A percentile compares a stretch with the other conserved stretches of the same genome.
phyloP scores from a whole-genome alignment of 2,113 vertebrate species.

The Poeciliopsis turrubarensis region DNA sequence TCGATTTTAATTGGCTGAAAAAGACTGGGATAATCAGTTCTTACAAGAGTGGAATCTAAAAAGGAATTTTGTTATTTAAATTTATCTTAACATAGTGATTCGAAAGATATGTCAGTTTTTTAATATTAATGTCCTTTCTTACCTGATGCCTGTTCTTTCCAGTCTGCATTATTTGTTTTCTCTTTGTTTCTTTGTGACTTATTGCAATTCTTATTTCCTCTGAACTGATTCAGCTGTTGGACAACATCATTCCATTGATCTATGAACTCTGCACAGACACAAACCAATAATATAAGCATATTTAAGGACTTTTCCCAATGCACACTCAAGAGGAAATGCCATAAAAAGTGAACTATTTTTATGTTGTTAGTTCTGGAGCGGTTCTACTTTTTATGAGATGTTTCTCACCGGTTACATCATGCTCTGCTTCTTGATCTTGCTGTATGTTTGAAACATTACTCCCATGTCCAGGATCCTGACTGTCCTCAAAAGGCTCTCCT shows the following conservation, averaged over 20 bases:
- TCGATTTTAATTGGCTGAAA: not conserved
- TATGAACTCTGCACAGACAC: slow-evolving; percentile 23
- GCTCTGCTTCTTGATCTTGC: not conserved
- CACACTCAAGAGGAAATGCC: not conserved
- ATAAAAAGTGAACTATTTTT: not conserved
- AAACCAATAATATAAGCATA: not conserved
- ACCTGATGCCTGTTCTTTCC: slow-evolving; percentile 38
- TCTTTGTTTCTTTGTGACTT: not conserved
- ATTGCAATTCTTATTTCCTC: slow-evolving; percentile 17
- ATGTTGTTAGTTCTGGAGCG: not conserved
- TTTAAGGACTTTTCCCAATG: not conserved
- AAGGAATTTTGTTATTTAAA: not conserved
- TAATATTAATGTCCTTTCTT: not conserved
- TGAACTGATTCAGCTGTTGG: not conserved
- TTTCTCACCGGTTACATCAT: slow-evolving; percentile 22
- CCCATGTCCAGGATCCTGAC: not conserved
- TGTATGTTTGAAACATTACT: slow-evolving; percentile 1
- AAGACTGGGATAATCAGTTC: not conserved
- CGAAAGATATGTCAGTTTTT: not conserved
- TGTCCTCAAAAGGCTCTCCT: slow-evolving; percentile 9
- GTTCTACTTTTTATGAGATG: not conserved
- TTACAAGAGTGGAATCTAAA: not conserved
- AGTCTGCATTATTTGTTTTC: slow-evolving; percentile 24
- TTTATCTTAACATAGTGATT: not conserved
- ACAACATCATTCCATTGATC: not conserved